Evolutionary conservation across 2,113 vertebrate genomes (phyloP).

Genomic region (Vombatus ursinus): DNA sequence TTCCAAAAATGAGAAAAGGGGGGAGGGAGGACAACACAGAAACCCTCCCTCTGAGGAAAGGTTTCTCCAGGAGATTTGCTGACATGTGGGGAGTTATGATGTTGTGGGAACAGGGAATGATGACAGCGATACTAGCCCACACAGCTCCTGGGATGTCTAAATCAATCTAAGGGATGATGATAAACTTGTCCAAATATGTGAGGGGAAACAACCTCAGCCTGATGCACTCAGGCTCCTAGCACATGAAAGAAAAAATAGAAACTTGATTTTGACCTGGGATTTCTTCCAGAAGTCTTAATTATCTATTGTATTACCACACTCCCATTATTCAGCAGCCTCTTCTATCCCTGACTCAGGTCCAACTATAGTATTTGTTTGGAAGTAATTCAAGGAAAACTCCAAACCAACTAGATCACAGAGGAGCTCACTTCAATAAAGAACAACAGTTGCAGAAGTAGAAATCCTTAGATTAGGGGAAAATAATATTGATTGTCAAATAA

Average conservation of each 20-base stretch:
- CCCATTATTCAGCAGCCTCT: conserved; percentile 47
- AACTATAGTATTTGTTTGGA: conserved; percentile 43
- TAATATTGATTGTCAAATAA: conserved; percentile 25
- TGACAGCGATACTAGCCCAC: conserved; percentile 33
- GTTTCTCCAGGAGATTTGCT: conserved; percentile 13
- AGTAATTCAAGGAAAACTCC: conserved; percentile 60
- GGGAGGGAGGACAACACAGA: not conserved
- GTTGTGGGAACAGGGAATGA: conserved; percentile 1
- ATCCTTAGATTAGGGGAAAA: too few relatives aligned
- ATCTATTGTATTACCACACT: conserved; percentile 56
- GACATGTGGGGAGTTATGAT: conserved; percentile 23
- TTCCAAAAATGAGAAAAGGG: not conserved
- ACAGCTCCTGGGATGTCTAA: conserved; percentile 34
- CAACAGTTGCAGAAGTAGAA: conserved; percentile 37
- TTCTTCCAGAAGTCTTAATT: conserved; percentile 64
- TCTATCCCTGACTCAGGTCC: not conserved
- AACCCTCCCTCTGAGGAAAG: conserved; percentile 1
- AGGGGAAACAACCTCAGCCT: not conserved
- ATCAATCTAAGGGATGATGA: conserved; percentile 17
- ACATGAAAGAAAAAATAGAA: conserved; percentile 54
- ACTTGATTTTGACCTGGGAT: conserved; percentile 54
- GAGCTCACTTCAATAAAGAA: conserved; percentile 2
- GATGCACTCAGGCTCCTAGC: conserved; percentile 16
- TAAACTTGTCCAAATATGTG: conserved; percentile 39
- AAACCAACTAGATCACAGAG: conserved; percentile 35